Percentiles rank a stretch among this genome's conserved stretches.
phyloP scores from a whole-genome alignment of 2,113 vertebrate species.

The Passer domesticus region DNA sequence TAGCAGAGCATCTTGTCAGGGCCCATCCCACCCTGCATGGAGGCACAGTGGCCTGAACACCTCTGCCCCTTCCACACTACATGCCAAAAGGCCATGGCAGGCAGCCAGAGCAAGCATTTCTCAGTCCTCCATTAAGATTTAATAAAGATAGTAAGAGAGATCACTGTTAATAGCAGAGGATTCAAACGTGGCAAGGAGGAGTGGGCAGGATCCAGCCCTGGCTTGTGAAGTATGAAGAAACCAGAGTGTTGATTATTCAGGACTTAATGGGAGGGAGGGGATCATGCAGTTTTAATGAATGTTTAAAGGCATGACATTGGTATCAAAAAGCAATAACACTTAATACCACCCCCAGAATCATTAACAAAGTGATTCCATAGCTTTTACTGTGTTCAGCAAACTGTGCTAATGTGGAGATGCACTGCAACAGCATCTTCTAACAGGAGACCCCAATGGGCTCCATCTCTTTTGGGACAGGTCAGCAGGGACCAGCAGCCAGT shows the following conservation, averaged over 20 bases:
- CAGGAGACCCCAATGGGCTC: accelerated
- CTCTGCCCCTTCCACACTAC: neutral
- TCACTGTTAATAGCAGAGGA: neutral
- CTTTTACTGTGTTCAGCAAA: slow-evolving; percentile 49
- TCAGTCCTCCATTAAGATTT: neutral
- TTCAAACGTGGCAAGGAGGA: neutral
- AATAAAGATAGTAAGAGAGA: neutral
- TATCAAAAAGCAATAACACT: slow-evolving; percentile 60
- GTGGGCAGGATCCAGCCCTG: neutral
- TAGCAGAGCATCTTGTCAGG: neutral
- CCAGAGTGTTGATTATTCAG: neutral
- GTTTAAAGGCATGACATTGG: slow-evolving; percentile 52
- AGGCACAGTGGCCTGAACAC: accelerated
- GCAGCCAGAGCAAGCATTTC: accelerated
- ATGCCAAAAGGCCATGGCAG: neutral
- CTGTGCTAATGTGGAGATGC: neutral
- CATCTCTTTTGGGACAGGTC: neutral
- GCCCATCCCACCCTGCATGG: neutral
- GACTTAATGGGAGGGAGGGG: slow-evolving; percentile 4
- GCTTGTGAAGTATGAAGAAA: neutral
- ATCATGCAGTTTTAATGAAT: slow-evolving; percentile 45
- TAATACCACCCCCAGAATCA: slow-evolving; percentile 36
- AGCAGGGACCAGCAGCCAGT: neutral
- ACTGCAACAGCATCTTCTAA: neutral
- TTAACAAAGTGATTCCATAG: slow-evolving; percentile 58